Percentiles rank a stretch among this genome's conserved stretches.
phyloP scores from a whole-genome alignment of 2,888 invertebrate genomes.

The Nymphalis c-album region DNA sequence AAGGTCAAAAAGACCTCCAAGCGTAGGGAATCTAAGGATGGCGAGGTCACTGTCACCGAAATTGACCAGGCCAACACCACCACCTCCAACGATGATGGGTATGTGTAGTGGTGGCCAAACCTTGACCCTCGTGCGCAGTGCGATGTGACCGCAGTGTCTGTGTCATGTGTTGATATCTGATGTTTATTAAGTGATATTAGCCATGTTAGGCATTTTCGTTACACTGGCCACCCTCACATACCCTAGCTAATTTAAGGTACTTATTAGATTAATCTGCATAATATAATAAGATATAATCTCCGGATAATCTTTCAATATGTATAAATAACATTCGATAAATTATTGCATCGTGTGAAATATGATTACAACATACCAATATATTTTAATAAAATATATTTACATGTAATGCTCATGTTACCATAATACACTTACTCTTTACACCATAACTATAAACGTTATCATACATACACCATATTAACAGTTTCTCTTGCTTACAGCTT shows the following conservation, averaged over 20 bases:
- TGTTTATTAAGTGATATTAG: conserved; percentile 38
- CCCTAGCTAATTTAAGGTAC: conserved; percentile 79
- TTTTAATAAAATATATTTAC: no score
- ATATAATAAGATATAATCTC: neutral
- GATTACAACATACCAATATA: no score
- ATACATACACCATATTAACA: neutral
- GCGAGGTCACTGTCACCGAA: conserved; percentile 92
- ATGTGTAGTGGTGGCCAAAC: conserved; percentile 87
- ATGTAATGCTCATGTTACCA: no score
- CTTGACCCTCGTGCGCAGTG: conserved; percentile 58
- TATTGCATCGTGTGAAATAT: no score
- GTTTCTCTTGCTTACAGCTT: conserved; percentile 85
- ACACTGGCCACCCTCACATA: conserved; percentile 79
- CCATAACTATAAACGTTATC: neutral
- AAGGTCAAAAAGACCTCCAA: conserved; percentile 93
- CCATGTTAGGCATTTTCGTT: conserved; percentile 12
- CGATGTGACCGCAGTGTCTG: conserved; percentile 59
- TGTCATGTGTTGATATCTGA: conserved; percentile 65
- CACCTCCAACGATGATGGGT: conserved; percentile 88
- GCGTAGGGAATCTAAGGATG: conserved; percentile 87
- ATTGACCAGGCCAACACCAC: conserved; percentile 85
- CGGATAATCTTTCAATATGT: neutral
- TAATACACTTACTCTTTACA: neutral
- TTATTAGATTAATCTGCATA: conserved; percentile 39
- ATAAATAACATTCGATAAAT: no score